Evolutionary conservation across 2,888 invertebrate species (phyloP), one percentile per base, ranked within the genome.

Genomic region (Vandiemenella viatica): DNA sequence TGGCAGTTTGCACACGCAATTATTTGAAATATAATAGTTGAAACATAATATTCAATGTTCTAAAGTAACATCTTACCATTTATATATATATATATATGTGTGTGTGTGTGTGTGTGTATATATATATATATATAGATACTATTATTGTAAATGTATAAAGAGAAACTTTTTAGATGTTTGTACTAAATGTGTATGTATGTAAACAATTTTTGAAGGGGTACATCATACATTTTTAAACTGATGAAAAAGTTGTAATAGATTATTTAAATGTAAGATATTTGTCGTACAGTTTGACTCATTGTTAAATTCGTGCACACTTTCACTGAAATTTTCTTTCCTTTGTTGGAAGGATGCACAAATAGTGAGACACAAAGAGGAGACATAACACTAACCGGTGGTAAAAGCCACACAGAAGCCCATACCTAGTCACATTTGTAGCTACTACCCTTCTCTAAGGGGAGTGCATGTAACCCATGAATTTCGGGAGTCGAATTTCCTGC

Each of bases 271-370:
- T 17, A 13, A 32, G 32, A 32, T 13, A 40, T 40, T 17, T 10
- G 37, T 26, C 4, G 42, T 20, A 42, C 32, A 19, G n/a, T n/a
- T n/a, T n/a, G n/a, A n/a, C n/a, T n/a, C n/a, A n/a, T n/a, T n/a
- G n/a, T 19, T 19, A 40, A 44, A 37, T 44, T 43, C 40, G 45
- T 49, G 49, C 49, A 45, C 45, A 49, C 49, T 49, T 49, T 45
- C 23, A n/a, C 45, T 45, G 37, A 37, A 17, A 45, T 17, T 16
- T 17, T 21, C 16, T 44, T 26, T 5, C 7, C 43, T 44, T n/a
- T n/a, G n/a, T n/a, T n/a, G 38, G 37, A n/a, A n/a, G n/a, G 41
- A 41, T 16, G 18, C 41, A 42, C 19, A 18, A 42, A n/a, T 42
- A 20, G 15, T 15, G 15, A 17, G 6, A 41, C 8, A 17, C 19